Evolutionary conservation across 2,113 vertebrate genomes (phyloP).

Genomic region (Hoplias malabaricus): DNA sequence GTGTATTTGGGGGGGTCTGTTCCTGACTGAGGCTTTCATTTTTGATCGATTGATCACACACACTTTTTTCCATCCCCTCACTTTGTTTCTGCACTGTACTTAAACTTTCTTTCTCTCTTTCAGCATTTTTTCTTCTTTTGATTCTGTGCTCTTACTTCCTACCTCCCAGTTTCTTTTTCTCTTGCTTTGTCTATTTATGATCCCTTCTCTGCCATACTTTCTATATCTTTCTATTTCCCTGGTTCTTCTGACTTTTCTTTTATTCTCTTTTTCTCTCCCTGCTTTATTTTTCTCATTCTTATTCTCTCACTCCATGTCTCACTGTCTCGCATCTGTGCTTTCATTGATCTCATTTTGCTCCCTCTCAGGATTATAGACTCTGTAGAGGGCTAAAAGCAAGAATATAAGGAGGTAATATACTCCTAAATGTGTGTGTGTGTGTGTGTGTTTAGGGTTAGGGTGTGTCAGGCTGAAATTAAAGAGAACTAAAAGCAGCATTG

Average conservation of each 20-base stretch:
- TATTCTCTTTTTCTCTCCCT: background rate
- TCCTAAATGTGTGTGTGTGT: conserved; percentile 7
- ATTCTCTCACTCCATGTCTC: background rate
- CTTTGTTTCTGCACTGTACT: background rate
- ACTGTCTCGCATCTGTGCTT: background rate
- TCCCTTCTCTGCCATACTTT: too few species aligned
- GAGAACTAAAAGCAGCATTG: conserved; percentile 41
- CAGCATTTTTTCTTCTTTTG: background rate
- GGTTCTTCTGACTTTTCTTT: too few species aligned
- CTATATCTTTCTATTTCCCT: too few species aligned
- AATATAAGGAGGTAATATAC: conserved; percentile 8
- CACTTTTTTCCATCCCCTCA: background rate
- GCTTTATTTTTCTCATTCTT: background rate
- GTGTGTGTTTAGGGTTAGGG: conserved; percentile 29
- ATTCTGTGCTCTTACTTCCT: background rate
- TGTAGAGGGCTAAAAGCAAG: background rate
- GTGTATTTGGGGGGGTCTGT: background rate
- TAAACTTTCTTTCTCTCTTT: background rate
- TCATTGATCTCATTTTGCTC: background rate
- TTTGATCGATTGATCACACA: conserved; percentile 31
- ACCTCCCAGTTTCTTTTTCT: too few species aligned
- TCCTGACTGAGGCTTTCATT: conserved; percentile 40
- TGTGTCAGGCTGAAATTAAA: conserved; percentile 43
- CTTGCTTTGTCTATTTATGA: too few species aligned
- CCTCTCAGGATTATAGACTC: conserved; percentile 13